These are phyloP conservation scores for Drosophila mercatorum DNA, from an alignment of 2,888 invertebrate species.

Conservation along the genomic window DNA sequence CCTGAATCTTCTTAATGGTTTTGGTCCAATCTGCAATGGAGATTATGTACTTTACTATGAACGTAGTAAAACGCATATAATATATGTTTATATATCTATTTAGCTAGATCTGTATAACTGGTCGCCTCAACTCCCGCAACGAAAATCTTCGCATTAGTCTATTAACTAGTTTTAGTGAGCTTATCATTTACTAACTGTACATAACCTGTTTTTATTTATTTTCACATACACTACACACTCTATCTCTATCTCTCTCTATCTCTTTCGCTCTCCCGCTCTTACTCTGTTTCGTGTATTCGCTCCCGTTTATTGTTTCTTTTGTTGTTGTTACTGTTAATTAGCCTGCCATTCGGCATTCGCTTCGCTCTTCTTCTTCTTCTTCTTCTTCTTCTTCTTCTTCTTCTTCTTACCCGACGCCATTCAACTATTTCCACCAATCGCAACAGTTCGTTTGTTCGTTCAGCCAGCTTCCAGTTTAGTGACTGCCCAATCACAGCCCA, in stretches of 20 bases:
- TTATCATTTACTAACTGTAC: conserved; percentile 16
- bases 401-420: conserved; percentile 15
- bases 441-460: conserved; percentile 68
- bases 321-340: neutral
- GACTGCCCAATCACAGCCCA: neutral
- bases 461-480: conserved; percentile 10
- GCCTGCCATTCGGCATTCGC: conserved; percentile 16
- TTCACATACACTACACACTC: conserved; percentile 7
- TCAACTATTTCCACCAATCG: conserved; percentile 13
- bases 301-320: neutral
- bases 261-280: conserved; percentile 2
- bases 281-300: neutral
- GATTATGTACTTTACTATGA: conserved; percentile 85
- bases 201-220: conserved; percentile 5
- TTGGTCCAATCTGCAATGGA: conserved; percentile 85
- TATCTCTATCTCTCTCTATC: conserved; percentile 2
- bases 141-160: conserved; percentile 16
- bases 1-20: conserved; percentile 85
- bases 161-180: conserved; percentile 27
- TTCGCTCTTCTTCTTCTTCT: conserved; percentile 13
- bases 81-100: neutral
- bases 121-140: conserved; percentile 4
- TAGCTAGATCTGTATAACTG: conserved; percentile 4
- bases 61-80: conserved; percentile 80
- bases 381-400: conserved; percentile 5